Evolutionary conservation across 2,113 vertebrate genomes (phyloP).

Genomic region (Rhinoderma darwinii): DNA sequence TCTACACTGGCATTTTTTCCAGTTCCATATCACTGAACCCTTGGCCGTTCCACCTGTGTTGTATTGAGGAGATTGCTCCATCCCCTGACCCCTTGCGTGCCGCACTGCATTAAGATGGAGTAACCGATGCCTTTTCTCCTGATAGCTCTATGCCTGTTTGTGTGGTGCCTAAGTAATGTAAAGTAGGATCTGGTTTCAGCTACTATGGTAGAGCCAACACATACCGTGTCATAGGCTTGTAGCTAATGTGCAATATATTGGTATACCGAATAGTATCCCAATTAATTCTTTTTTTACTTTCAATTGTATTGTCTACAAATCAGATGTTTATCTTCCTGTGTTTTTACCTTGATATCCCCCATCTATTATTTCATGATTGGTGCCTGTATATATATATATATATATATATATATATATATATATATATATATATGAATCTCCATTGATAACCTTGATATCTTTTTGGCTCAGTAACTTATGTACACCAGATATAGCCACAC

Average conservation of each 20-base stretch:
- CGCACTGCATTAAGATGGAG: background rate
- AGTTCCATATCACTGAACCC: slow-evolving; percentile 24
- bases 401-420: no score
- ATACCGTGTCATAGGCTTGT: slow-evolving; percentile 54
- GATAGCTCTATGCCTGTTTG: slow-evolving; percentile 53
- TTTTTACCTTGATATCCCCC: background rate
- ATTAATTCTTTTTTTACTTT: background rate
- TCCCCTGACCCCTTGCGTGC: background rate
- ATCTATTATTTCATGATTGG: background rate
- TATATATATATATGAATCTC: background rate
- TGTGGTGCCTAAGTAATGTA: slow-evolving; percentile 61
- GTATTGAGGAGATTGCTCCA: background rate
- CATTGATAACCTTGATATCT: background rate
- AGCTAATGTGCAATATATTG: slow-evolving; percentile 65
- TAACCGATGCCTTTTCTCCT: slow-evolving; percentile 60
- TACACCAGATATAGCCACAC: slow-evolving; percentile 34
- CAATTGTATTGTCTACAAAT: background rate
- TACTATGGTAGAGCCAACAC: slow-evolving; percentile 41
- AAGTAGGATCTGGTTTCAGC: slow-evolving; percentile 46
- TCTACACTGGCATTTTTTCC: slow-evolving; percentile 59
- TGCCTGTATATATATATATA: slow-evolving; percentile 12
- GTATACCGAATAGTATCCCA: slow-evolving; percentile 56
- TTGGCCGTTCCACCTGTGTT: background rate
- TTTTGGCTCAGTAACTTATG: background rate
- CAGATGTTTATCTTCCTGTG: background rate